Percentiles rank a stretch among this genome's conserved stretches.
Evolutionary conservation across 2,888 invertebrate species (phyloP).

Genomic region (Cabera pusaria): DNA sequence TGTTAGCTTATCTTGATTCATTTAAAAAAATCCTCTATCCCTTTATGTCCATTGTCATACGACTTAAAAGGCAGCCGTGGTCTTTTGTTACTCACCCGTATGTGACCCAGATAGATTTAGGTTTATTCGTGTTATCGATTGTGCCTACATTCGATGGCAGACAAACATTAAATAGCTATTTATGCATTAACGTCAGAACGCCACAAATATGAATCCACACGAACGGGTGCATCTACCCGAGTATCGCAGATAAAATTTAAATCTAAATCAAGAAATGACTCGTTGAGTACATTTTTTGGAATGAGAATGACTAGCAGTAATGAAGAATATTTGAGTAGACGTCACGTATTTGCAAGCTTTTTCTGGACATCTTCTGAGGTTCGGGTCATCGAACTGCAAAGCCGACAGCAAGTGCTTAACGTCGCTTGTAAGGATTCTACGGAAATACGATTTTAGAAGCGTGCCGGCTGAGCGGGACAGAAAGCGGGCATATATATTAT

Average conservation of each 20-base stretch:
- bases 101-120: conserved; percentile 72
- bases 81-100: conserved; percentile 64
- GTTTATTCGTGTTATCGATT: conserved; percentile 58
- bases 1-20: conserved; percentile 80
- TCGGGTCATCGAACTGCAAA: conserved; percentile 78
- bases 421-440: conserved; percentile 82
- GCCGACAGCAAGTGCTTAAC: conserved; percentile 77
- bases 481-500: conserved; percentile 42
- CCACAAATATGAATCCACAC: conserved; percentile 47
- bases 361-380: conserved; percentile 64
- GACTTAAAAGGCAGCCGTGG: conserved; percentile 58
- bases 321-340: conserved; percentile 34
- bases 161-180: conserved; percentile 14
- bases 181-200: conserved; percentile 37
- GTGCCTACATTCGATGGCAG: conserved; percentile 34
- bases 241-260: conserved; percentile 34
- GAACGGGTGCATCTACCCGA: conserved; percentile 34
- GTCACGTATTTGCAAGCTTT: conserved; percentile 51
- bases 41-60: conserved; percentile 59
- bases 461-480: conserved; percentile 54
- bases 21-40: conserved; percentile 58
- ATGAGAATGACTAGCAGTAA: too few species aligned
- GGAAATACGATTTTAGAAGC: conserved; percentile 82
- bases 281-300: too few species aligned
- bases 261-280: too few species aligned